Conservation (phyloP, 2,888 invertebrate species). For the Rhaphigaster nebulosa region DNA sequence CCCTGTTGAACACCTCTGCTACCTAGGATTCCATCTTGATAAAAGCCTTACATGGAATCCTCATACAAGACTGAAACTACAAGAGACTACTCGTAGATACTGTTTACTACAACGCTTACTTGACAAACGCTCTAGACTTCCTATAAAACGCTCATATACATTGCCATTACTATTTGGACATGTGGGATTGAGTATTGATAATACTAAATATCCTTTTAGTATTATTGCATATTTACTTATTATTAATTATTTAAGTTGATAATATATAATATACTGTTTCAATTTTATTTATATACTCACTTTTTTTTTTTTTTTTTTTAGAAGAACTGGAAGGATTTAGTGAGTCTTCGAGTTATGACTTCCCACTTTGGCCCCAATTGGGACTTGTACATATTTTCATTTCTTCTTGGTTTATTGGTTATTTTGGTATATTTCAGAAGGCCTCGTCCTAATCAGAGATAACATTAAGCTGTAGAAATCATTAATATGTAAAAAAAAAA, state of each 20-base stretch:
- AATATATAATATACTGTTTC: neutral
- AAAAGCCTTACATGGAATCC: no score
- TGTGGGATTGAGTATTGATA: no score
- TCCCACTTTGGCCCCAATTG: slow-evolving; percentile 86
- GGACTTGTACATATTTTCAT: slow-evolving; percentile 93
- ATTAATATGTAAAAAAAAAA: neutral
- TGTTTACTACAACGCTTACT: no score
- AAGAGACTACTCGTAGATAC: no score
- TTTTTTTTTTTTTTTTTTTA: slow-evolving; percentile 69
- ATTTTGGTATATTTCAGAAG: slow-evolving; percentile 85
- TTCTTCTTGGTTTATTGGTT: slow-evolving; percentile 85
- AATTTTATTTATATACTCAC: neutral
- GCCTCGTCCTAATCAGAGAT: slow-evolving; percentile 68
- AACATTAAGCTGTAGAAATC: slow-evolving; percentile 52
- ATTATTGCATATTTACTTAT: neutral
- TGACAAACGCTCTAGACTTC: no score
- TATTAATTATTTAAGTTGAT: neutral
- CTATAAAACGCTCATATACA: no score
- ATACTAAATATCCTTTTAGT: neutral
- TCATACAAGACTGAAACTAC: no score
- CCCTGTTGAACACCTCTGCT: no score
- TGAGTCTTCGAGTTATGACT: slow-evolving; percentile 77
- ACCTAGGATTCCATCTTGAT: no score
- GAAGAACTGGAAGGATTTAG: slow-evolving; percentile 71
- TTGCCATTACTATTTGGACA: no score